These are phyloP conservation scores for Pseudococcus jackbeardsleyi DNA, from an alignment of 2,888 invertebrate genomes.

Conservation along the genomic window DNA sequence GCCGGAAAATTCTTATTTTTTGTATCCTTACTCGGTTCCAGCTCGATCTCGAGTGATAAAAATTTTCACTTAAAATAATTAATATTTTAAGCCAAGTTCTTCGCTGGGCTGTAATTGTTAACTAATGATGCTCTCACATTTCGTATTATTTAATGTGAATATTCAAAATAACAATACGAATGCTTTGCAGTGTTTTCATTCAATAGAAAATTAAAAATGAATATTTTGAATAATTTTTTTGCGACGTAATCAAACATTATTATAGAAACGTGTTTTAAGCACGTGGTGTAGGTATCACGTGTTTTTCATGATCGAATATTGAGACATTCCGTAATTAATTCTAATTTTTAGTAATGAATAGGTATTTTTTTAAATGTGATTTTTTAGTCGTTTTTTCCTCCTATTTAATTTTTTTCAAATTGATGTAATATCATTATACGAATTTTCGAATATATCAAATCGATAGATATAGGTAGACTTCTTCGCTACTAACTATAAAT, in stretches of 20 bases:
- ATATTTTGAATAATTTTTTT: background rate
- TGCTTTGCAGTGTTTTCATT: background rate
- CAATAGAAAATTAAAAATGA: background rate
- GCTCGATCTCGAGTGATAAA: background rate
- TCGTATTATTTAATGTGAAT: background rate
- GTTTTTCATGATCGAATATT: background rate
- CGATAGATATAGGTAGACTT: too few species aligned
- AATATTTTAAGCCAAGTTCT: background rate
- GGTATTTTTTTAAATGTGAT: too few species aligned
- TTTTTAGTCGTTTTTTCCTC: too few species aligned
- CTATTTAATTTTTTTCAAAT: too few species aligned
- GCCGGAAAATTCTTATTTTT: constrained; percentile 1
- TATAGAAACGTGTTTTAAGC: background rate
- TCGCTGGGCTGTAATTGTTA: background rate
- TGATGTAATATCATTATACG: too few species aligned
- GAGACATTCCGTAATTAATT: background rate
- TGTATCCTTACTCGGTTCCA: background rate
- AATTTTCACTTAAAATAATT: background rate
- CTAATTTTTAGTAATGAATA: too few species aligned
- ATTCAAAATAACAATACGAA: background rate
- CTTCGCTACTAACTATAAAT: too few species aligned
- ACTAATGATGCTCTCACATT: constrained; percentile 15
- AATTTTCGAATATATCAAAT: too few species aligned
- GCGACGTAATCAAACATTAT: background rate
- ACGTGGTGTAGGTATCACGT: background rate